These are phyloP conservation scores for Trichonephila clavata DNA, from an alignment of 1,140 invertebrate species.

Conservation along the genomic window DNA sequence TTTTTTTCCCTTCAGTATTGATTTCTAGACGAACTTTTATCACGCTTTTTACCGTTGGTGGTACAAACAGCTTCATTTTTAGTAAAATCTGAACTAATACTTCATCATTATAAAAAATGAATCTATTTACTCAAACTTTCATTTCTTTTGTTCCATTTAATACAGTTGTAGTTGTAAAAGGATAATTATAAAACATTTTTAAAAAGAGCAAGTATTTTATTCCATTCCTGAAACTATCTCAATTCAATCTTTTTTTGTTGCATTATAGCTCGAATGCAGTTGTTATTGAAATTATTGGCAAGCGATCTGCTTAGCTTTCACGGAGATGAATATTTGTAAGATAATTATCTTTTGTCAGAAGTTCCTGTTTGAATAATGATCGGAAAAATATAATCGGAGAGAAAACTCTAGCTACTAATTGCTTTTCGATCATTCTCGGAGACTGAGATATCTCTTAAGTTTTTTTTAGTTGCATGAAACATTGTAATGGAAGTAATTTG, in stretches of 20 bases:
- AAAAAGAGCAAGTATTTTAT: not conserved
- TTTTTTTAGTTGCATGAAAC: not conserved
- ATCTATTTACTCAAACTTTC: no score
- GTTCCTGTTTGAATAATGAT: not conserved
- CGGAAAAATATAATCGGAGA: not conserved
- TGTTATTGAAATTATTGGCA: slow-evolving; percentile 10
- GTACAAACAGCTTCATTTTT: no score
- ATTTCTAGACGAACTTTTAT: no score
- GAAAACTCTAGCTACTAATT: not conserved
- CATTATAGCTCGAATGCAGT: not conserved
- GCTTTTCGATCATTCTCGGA: slow-evolving; percentile 1
- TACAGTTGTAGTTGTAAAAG: not conserved
- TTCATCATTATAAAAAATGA: no score
- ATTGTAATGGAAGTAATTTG: not conserved
- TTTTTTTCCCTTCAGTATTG: no score
- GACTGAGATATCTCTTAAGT: not conserved
- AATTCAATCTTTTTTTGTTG: not conserved
- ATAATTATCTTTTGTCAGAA: slow-evolving; percentile 6
- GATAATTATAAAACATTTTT: not conserved
- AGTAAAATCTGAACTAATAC: no score
- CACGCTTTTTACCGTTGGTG: no score
- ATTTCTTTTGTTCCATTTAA: not conserved
- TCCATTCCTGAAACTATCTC: not conserved
- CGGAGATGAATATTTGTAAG: not conserved
- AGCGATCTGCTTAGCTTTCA: not conserved